Evolutionary conservation across 2,888 invertebrate genomes (phyloP).

Genomic region (Calliphora vomitoria): DNA sequence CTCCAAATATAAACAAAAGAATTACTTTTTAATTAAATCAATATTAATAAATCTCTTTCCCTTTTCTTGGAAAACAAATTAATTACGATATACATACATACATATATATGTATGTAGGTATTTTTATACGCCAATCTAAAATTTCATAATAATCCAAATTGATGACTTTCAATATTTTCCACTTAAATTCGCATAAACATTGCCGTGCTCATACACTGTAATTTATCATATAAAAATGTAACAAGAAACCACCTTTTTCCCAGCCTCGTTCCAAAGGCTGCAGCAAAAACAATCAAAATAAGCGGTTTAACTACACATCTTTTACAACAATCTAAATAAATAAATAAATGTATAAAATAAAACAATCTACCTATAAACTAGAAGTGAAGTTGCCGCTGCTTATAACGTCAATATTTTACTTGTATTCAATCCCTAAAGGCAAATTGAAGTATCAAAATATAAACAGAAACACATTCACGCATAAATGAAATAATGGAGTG

Average conservation of each 20-base stretch:
- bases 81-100: neutral
- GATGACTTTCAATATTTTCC: conserved; percentile 69
- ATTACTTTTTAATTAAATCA: neutral
- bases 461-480: conserved; percentile 18
- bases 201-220: conserved; percentile 31
- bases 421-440: conserved; percentile 67
- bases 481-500: neutral
- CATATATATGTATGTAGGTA: neutral
- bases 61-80: neutral
- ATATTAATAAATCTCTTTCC: neutral
- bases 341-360: conserved; percentile 46
- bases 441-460: conserved; percentile 67
- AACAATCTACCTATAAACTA: conserved; percentile 64
- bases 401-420: conserved; percentile 67
- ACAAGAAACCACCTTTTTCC: conserved; percentile 45
- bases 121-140: neutral
- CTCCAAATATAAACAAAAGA: too few species aligned
- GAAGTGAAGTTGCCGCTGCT: conserved; percentile 15
- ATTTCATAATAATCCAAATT: conserved; percentile 57
- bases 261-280: neutral
- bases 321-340: conserved; percentile 43
- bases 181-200: conserved; percentile 59
- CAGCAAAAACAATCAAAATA: conserved; percentile 71
- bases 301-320: conserved; percentile 72
- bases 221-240: conserved; percentile 67